Evolutionary conservation across 2,113 vertebrate genomes (phyloP), one percentile per base, ranked within the genome.

Genomic region (Morone chrysops): DNA sequence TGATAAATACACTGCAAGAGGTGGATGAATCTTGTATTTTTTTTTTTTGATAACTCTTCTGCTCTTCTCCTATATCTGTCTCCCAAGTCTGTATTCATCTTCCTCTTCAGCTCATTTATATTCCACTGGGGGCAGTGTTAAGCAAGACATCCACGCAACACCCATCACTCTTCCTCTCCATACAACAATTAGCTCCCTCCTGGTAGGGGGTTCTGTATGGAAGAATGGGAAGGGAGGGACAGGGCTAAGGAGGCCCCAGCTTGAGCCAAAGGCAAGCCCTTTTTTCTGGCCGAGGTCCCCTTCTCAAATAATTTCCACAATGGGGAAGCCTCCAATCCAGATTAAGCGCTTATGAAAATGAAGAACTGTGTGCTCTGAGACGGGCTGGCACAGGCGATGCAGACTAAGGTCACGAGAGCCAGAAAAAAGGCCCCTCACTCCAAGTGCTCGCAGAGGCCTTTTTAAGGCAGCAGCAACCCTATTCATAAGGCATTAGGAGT

Each of bases 401-500:
- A 78, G 83, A 72, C 61, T 36, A 17, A 66, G 85, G 89, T 90
- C 85, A 87, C 70, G 18, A 87, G 88, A 87, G 81, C 73, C 62
- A 50, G 67, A 69, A 72, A 89, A 87, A 87, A 85, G 75, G 80
- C 76, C 89, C 82, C 89, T 90, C 56, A 31, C 60, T 73, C 76
- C 31, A 36, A 84, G 82, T 50, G 84, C 86, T 87, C 81, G 73
- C 78, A 47, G 78, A 90, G 76, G 90, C 86, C 31, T 86, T 85
- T 90, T 86, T 89, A 43, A 25, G 81, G 73, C 67, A 80, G 90
- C 79, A 77, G 84, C 77, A 63, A 77, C 47, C 73, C 84, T 62
- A 91, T 93, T 94, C 92, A 92, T 66, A 78, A 9, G 50, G 90
- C 82, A 90, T 90, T 90, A 91, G 81, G 61, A 77, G 78, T 78